Evolutionary conservation across 2,113 vertebrate genomes (phyloP), one percentile per base, ranked within the genome.

Genomic region (Polypterus senegalus): DNA sequence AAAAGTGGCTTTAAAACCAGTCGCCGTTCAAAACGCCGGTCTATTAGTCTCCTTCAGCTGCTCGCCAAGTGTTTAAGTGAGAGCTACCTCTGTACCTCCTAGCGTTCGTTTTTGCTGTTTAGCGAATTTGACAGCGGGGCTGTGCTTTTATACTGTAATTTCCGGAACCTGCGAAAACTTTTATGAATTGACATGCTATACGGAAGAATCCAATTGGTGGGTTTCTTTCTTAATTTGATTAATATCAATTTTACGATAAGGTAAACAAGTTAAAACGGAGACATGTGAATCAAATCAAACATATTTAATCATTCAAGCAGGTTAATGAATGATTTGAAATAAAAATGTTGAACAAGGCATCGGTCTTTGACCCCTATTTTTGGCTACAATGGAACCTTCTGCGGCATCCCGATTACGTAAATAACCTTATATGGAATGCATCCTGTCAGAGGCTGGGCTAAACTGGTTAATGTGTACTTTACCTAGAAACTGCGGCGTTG

Each of bases 351-450:
- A 27, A 27, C 27, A 27, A 27, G 27, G 27, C 27, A 27, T 27
- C 27, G 1, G 27, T 27, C 27, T 27, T 27, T 27, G 27, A 27
- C 27, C 27, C 27, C 27, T 27, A 27, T 27, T 27, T 27, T 27
- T 27, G 27, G 27, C 27, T 2, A 27, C 27, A 27, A 27, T 27
- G 27, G 27, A 27, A 27, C 27, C 27, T 27, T 27, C 27, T 27
- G 27, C 27, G 27, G 27, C 27, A 27, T 27, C 27, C 27, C 27
- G 27, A 27, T 27, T 58, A 82, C 86, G 86, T 88, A 54, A 82
- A 71, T 79, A 74, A 70, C 84, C 84, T 77, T 65, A 86, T 86
- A 85, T 82, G 86, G 86, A 3, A 60, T 74, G 74, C 74, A 86
- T 86, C 86, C 86, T 88, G 82, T 80, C 66, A 73, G 61, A 69